A percentile compares a stretch with the other conserved stretches of the same genome.
Conservation (phyloP, 2,113 vertebrate genomes). For the Pterocles burchelli region DNA sequence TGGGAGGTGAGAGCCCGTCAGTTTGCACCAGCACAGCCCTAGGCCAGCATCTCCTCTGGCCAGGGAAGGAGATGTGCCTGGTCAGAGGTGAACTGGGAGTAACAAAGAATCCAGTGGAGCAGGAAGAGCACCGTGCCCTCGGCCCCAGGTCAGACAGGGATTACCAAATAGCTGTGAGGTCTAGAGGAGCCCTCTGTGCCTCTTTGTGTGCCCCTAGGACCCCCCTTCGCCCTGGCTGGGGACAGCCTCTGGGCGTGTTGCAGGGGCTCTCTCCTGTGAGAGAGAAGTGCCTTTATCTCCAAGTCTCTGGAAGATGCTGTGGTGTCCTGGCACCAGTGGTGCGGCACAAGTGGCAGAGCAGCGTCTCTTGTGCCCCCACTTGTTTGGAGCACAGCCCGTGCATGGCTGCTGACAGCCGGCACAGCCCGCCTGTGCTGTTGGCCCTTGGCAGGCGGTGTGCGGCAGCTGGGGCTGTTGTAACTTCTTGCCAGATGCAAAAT, state of each 20-base stretch:
- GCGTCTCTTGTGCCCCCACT: neutral
- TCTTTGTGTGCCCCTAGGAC: neutral
- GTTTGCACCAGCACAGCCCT: neutral
- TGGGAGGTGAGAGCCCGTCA: neutral
- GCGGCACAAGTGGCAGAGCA: neutral
- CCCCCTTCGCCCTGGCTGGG: neutral
- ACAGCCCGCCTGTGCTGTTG: neutral
- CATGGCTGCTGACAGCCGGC: rapidly evolving
- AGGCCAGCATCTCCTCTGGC: neutral
- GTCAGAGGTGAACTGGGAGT: neutral
- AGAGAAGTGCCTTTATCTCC: neutral
- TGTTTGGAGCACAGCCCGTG: neutral
- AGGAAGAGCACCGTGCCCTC: neutral
- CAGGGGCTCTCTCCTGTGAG: neutral
- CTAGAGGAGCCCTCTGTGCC: neutral
- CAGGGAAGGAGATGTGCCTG: neutral
- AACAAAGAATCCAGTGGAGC: neutral
- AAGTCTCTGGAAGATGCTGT: neutral
- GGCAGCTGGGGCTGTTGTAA: neutral
- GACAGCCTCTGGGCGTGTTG: neutral
- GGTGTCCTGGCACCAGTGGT: neutral
- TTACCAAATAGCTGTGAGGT: neutral
- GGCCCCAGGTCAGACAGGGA: neutral
- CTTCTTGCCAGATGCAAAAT: neutral
- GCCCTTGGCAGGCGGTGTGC: neutral